Evolutionary conservation across 1,140 invertebrate species (phyloP), one percentile per base, ranked within the genome.

Genomic region (Sogatella furcifera): DNA sequence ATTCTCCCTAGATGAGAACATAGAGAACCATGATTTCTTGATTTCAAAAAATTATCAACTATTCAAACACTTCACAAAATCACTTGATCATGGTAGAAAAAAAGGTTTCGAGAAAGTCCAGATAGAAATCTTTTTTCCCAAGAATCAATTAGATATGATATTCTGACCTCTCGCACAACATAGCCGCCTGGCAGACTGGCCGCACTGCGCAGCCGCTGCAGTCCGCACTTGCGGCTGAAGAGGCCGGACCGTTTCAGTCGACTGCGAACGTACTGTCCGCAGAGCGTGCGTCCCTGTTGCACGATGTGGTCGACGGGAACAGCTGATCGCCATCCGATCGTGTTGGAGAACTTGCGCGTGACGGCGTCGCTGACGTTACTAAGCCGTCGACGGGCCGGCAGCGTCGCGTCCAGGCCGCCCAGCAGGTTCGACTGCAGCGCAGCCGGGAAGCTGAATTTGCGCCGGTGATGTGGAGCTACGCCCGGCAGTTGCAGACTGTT

Each of bases 301-400:
- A 82, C 77, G 0, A 81, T 78, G 49, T 83, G 77, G 61, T 81
- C 76, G 0, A 79, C 73, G 9, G 81, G 78, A 34, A 76, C 46
- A 15, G 76, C 70, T 2, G 77, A 75, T 55, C 82, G 75, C 84
- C 84, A 86, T 8, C 84, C 83, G 42, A 85, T 84, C 0, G 83
- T 84, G n/a, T 80, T 79, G 15, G 84, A 86, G 21, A 88, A 70
- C 66, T 86, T 86, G 38, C 85, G 54, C 15, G 31, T 9, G 1
- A 87, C 83, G 1, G 79, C 84, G 69, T 85, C 84, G 65, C 84
- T 81, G 10, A 87, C 84, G 66, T 85, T 86, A 68, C 83, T 85
- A 52, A 86, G 78, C 42, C 84, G 71, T 44, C 85, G 72, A 17
- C 79, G 71, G 0, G 78, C 76, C 6, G 58, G 59, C 44, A 67